Conservation (phyloP, 1,140 invertebrate genomes). For the Sarcophaga peregrina region DNA sequence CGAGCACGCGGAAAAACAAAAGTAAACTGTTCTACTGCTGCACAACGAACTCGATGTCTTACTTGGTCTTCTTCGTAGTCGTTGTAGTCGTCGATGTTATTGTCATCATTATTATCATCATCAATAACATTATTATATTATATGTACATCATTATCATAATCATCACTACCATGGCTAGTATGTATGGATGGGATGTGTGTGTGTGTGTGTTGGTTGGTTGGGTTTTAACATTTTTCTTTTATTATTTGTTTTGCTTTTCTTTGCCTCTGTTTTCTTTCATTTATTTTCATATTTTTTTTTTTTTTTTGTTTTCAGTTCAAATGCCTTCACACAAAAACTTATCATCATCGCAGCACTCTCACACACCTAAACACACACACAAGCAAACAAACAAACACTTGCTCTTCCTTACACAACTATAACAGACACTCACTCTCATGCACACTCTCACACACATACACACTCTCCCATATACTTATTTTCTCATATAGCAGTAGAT, state of each 20-base stretch:
- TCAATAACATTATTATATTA: constrained; percentile 11
- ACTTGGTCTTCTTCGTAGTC: constrained; percentile 43
- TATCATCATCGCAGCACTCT: background rate
- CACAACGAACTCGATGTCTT: constrained; percentile 43
- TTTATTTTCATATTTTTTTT: background rate
- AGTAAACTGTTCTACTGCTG: constrained; percentile 64
- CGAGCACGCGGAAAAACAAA: constrained; percentile 67
- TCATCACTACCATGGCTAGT: background rate
- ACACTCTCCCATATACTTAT: too few species aligned
- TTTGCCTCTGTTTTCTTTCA: background rate
- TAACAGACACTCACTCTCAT: background rate
- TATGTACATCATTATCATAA: constrained; percentile 5
- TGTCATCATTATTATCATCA: background rate
- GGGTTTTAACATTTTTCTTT: background rate
- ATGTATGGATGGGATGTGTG: background rate
- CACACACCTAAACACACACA: background rate
- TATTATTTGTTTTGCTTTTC: constrained; percentile 16
- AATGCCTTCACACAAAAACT: constrained; percentile 33
- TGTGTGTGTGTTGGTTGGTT: background rate
- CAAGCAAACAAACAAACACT: background rate
- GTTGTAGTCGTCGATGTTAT: background rate
- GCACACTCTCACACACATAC: too few species aligned
- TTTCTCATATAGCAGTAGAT: too few species aligned
- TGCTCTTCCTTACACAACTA: background rate
- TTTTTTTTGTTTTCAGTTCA: constrained; percentile 26